These are phyloP conservation scores for Rhinoderma darwinii DNA, from an alignment of 2,113 vertebrate genomes.

Conservation along the genomic window DNA sequence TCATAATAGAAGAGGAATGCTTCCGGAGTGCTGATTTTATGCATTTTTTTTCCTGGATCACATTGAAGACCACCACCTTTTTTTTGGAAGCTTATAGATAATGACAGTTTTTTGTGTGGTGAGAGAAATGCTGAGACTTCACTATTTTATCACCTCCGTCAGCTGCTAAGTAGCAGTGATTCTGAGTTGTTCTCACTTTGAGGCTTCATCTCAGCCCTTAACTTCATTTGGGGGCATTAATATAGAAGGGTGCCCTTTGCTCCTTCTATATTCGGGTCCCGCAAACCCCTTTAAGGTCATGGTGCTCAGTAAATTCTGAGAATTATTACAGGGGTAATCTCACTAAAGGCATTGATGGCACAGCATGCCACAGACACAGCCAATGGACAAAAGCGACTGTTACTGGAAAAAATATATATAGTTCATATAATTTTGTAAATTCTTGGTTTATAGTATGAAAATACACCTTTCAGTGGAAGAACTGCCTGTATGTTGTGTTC, in stretches of 20 bases:
- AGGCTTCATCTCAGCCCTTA: neutral
- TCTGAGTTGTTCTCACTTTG: neutral
- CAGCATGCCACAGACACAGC: too few species aligned
- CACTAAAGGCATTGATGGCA: too few species aligned
- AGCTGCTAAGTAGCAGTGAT: constrained; percentile 29
- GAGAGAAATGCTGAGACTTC: constrained; percentile 27
- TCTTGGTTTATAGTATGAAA: too few species aligned
- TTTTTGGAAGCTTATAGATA: constrained; percentile 30
- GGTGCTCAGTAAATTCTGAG: too few species aligned
- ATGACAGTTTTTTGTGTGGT: constrained; percentile 33
- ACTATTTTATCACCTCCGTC: constrained; percentile 30
- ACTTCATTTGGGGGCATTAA: neutral
- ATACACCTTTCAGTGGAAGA: too few species aligned
- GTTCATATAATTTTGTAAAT: too few species aligned
- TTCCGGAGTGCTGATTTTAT: constrained; percentile 4
- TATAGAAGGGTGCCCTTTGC: neutral
- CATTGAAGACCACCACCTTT: constrained; percentile 20
- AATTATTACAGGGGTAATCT: too few species aligned
- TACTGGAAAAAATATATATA: too few species aligned
- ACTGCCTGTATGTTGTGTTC: neutral
- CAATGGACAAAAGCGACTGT: too few species aligned
- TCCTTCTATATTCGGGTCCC: too few species aligned
- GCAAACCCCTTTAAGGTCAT: too few species aligned
- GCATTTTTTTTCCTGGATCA: constrained; percentile 2
- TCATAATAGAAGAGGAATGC: neutral